A percentile compares a stretch with the other conserved stretches of the same genome.
Evolutionary conservation across 2,797 vertebrate species (phyloP).

Genomic region (Sparus aurata): DNA sequence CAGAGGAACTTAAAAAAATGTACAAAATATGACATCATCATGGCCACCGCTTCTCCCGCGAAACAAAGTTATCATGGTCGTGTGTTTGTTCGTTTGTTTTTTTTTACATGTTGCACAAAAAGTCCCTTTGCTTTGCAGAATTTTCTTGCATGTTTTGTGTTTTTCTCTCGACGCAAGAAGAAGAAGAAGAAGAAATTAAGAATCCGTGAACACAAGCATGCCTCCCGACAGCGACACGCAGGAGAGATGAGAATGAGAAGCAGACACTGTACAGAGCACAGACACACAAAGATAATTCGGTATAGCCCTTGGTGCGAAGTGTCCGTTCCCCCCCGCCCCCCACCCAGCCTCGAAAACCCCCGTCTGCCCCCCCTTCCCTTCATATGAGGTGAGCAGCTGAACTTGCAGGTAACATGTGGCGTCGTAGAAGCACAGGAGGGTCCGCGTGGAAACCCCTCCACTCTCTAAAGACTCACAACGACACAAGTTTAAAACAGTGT

Average conservation of each 20-base stretch:
- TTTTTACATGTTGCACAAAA: conserved; percentile 44
- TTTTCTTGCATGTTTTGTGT: conserved; percentile 56
- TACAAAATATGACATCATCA: conserved; percentile 71
- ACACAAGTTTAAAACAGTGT: conserved; percentile 45
- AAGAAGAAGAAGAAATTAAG: background rate
- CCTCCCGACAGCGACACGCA: conserved; percentile 65
- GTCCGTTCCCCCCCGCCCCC: conserved; percentile 60
- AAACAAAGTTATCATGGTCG: conserved; percentile 12
- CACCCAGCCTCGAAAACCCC: conserved; percentile 7
- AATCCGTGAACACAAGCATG: conserved; percentile 60
- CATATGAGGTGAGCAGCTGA: conserved; percentile 70
- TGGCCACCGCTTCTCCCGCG: conserved; percentile 4
- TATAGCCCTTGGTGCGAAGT: conserved; percentile 89
- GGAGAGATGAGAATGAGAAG: conserved; percentile 68
- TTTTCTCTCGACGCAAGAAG: conserved; percentile 58
- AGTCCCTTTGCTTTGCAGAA: conserved; percentile 58
- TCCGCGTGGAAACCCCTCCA: conserved; percentile 16
- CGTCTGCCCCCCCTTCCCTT: conserved; percentile 39
- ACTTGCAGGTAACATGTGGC: conserved; percentile 65
- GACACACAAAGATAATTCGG: conserved; percentile 82
- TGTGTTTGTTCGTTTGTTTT: background rate
- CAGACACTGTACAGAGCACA: conserved; percentile 79
- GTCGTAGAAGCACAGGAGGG: conserved; percentile 20
- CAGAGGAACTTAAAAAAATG: conserved; percentile 20
- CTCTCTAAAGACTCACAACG: conserved; percentile 32